Evolutionary conservation across 2,113 vertebrate species (phyloP), one percentile per base, ranked within the genome.

Genomic region (Pelmatolapia mariae): DNA sequence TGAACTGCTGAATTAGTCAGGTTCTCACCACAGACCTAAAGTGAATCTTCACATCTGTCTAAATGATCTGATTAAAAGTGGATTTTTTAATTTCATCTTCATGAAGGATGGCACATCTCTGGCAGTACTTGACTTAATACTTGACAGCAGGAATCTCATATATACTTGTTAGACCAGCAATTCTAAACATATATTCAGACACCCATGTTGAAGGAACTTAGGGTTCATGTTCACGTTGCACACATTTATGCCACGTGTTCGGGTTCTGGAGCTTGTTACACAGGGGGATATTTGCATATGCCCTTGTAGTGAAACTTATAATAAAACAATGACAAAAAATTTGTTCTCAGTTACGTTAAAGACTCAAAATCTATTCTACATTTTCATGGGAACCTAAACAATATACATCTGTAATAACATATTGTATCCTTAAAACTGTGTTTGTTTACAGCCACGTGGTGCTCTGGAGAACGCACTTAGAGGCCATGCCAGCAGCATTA

Each of bases 381-480:
- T 40, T 10, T 10, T 38, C 10, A 53, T 6, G 38, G 57, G 10
- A 61, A 26, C 40, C 52, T 73, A 13, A 52, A 19, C 24, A 40
- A 38, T 79, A 22, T 80, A 47, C 24, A 31, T 10, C 43, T 86
- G 26, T 11, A 38, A 24, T 13, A 47, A 80, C 38, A 40, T 19
- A 7, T 43, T n/a, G 6, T 45, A 11, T 40, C 13, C 12, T 71
- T 5, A 47, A 18, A 26, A 40, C 3, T 47, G 38, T 53, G 50
- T 89, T 24, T 92, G 7, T 89, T 87, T 68, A 18, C 59, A 99
- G 98, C 97, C 98, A 4, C 96, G 96, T 38, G 98, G 98, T 88
- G 96, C 95, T 7, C 94, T 99, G 92, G 97, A 96, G 91, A 96
- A 97, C 11, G 97, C 97, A 29, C 95, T 99, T 90, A 97, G 96